phyloP scores from a whole-genome alignment of 2,888 invertebrate genomes.

The Oscheius onirici region DNA sequence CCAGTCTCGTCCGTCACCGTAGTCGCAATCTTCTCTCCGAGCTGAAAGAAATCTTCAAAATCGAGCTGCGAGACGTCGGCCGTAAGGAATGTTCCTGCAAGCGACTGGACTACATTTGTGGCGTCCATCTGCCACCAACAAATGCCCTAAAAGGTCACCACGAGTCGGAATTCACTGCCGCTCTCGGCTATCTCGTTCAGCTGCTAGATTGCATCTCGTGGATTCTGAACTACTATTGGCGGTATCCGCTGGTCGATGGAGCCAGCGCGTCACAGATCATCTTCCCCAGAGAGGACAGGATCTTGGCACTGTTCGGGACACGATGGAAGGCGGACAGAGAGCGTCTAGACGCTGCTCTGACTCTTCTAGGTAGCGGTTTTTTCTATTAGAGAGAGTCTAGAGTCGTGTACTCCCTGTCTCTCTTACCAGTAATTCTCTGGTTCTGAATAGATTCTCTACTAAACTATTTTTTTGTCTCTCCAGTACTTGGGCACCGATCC shows the following conservation, averaged over 20 bases:
- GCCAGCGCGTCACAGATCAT: slow-evolving; percentile 5
- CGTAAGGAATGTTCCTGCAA: slow-evolving; percentile 39
- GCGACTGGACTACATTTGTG: slow-evolving; percentile 54
- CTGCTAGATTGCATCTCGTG: slow-evolving; percentile 76
- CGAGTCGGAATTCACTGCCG: slow-evolving; percentile 83
- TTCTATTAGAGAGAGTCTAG: no score
- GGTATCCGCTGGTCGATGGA: slow-evolving; percentile 81
- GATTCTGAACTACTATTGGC: slow-evolving; percentile 84
- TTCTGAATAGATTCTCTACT: no score
- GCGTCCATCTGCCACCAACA: slow-evolving; percentile 56
- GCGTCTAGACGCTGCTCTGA: slow-evolving; percentile 37
- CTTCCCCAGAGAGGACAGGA: slow-evolving; percentile 2
- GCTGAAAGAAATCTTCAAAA: slow-evolving; percentile 1
- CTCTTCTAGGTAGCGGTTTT: slow-evolving; percentile 22
- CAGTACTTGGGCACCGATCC: no score
- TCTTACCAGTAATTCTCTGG: no score
- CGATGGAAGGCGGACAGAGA: slow-evolving; percentile 43
- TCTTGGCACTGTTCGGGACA: slow-evolving; percentile 37
- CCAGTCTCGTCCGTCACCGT: not conserved
- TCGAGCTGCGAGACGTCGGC: slow-evolving; percentile 7
- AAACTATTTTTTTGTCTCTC: no score
- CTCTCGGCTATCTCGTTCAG: slow-evolving; percentile 87
- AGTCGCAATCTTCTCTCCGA: not conserved
- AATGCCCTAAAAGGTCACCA: slow-evolving; percentile 74
- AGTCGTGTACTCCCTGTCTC: no score